Percentiles rank a stretch among this genome's conserved stretches.
phyloP scores from a whole-genome alignment of 2,797 vertebrate species.

The Synaphobranchus kaupii region DNA sequence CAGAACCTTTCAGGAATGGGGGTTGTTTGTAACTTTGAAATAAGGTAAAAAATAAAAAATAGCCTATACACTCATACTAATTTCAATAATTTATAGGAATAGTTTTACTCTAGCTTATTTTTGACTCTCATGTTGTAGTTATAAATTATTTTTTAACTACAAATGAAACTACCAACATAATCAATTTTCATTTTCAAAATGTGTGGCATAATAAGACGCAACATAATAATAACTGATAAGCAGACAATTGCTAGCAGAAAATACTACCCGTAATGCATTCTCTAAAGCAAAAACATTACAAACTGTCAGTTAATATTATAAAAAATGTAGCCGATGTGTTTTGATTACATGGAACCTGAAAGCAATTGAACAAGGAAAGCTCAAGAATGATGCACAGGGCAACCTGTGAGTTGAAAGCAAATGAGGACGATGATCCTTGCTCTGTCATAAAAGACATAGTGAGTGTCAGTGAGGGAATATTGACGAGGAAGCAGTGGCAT shows the following conservation, averaged over 20 bases:
- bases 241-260: no score
- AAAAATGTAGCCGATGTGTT: not conserved
- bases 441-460: not conserved
- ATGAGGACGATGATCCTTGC: no score
- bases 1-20: not conserved
- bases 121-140: no score
- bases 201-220: no score
- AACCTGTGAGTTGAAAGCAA: not conserved
- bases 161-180: not conserved
- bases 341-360: not conserved
- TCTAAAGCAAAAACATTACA: not conserved
- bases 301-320: not conserved
- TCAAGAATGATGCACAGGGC: not conserved
- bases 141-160: no score
- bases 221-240: no score
- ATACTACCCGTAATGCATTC: no score
- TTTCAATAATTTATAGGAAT: no score
- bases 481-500: not conserved
- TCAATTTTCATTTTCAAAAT: not conserved
- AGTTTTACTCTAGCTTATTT: no score
- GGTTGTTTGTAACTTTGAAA: not conserved
- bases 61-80: no score
- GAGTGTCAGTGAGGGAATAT: not conserved
- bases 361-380: not conserved
- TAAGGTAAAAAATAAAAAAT: not conserved